Percentiles rank a stretch among this genome's conserved stretches.
These are phyloP conservation scores for Seira ritae DNA, from an alignment of 2,888 invertebrate species.

Conservation along the genomic window DNA sequence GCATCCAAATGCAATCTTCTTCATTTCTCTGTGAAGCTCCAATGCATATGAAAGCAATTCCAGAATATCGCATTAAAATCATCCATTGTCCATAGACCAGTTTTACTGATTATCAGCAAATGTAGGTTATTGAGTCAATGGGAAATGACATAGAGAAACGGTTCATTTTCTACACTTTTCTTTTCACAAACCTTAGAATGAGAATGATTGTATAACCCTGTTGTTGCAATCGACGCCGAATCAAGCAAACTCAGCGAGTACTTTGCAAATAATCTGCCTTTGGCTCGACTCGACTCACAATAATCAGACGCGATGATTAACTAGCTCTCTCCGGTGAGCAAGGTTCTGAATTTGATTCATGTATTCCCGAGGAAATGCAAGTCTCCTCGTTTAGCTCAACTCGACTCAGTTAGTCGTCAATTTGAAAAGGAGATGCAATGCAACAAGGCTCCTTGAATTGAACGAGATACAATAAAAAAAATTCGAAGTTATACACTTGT, in stretches of 20 bases:
- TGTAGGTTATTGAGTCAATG: slow-evolving; percentile 61
- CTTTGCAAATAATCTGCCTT: slow-evolving; percentile 18
- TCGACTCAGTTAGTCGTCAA: too few relatives aligned
- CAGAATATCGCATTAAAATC: not conserved
- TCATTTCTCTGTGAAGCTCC: not conserved
- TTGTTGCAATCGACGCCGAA: slow-evolving; percentile 4
- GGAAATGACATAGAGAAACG: slow-evolving; percentile 52
- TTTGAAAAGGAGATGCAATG: not conserved
- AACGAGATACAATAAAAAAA: too few relatives aligned
- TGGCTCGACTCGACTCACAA: slow-evolving; percentile 50
- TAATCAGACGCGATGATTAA: too few relatives aligned
- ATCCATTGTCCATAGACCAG: not conserved
- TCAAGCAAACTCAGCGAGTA: slow-evolving; percentile 1
- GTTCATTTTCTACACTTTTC: slow-evolving; percentile 47
- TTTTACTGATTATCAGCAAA: slow-evolving; percentile 19
- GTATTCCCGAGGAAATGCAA: slow-evolving; percentile 43
- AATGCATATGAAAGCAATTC: not conserved
- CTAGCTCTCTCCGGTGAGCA: too few relatives aligned
- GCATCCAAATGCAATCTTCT: not conserved
- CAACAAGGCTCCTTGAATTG: too few relatives aligned
- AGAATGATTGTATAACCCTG: slow-evolving; percentile 19
- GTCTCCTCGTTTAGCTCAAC: not conserved
- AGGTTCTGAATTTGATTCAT: slow-evolving; percentile 5
- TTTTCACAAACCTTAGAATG: slow-evolving; percentile 37
- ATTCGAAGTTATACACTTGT: too few relatives aligned